Conservation (phyloP, 2,113 vertebrate genomes). For the Fregetta grallaria region DNA sequence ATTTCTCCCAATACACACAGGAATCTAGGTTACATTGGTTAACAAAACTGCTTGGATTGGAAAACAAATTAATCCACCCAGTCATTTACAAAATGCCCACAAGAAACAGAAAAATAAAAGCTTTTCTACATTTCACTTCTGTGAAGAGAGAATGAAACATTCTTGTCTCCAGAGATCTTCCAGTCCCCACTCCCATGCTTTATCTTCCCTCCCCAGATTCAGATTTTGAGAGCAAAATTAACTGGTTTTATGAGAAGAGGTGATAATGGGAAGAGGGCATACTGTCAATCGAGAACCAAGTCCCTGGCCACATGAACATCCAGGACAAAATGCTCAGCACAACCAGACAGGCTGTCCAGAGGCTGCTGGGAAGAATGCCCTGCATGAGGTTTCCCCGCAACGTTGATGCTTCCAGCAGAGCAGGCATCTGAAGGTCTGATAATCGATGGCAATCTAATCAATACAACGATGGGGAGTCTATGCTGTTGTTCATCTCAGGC, state of each 20-base stretch:
- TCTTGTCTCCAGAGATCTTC: background rate
- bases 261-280: background rate
- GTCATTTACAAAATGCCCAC: background rate
- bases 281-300: background rate
- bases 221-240: background rate
- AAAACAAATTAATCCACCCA: constrained; percentile 46
- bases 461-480: background rate
- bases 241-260: background rate
- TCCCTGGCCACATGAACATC: background rate
- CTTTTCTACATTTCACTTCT: constrained; percentile 4
- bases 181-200: background rate
- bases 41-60: constrained; percentile 13
- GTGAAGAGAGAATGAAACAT: constrained; percentile 1
- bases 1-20: background rate
- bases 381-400: background rate
- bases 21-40: constrained; percentile 1
- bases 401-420: background rate
- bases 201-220: constrained; percentile 5
- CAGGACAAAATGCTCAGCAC: background rate
- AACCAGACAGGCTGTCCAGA: background rate
- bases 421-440: background rate
- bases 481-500: background rate
- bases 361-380: background rate
- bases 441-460: background rate
- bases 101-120: constrained; percentile 22